A percentile compares a stretch with the other conserved stretches of the same genome.
Conservation (phyloP, 1,140 invertebrate genomes). For the Thaumatotibia leucotreta region DNA sequence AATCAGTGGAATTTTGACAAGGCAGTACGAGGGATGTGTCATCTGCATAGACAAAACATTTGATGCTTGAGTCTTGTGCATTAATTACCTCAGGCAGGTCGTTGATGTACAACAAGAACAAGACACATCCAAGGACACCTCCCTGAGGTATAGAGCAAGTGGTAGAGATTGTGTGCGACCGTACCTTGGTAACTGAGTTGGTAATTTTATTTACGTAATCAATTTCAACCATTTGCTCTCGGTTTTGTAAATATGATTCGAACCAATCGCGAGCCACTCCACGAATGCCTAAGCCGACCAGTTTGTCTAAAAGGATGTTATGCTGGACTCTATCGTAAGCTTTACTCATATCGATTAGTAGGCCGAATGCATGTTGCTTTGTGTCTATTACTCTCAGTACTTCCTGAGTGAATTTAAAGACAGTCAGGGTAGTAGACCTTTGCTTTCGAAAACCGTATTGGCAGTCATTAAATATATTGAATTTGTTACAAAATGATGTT, state of each 20-base stretch:
- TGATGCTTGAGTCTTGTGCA: no score
- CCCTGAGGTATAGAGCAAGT: no score
- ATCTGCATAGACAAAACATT: no score
- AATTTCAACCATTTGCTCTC: background rate
- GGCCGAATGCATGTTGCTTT: background rate
- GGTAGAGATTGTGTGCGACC: no score
- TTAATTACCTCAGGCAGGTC: no score
- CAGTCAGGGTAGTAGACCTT: background rate
- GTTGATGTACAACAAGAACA: no score
- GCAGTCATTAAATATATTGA: background rate
- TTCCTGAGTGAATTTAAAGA: background rate
- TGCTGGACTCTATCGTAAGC: background rate
- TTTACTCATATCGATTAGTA: background rate
- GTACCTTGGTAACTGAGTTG: no score
- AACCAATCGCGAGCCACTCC: background rate
- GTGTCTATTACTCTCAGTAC: background rate
- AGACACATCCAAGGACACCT: no score
- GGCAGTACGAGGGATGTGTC: no score
- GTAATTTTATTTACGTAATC: background rate
- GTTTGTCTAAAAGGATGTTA: background rate
- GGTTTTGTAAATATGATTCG: background rate
- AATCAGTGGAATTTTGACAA: no score
- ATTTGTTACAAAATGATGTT: background rate
- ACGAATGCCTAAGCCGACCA: background rate
- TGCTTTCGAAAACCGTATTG: conserved; percentile 1